phyloP scores from a whole-genome alignment of 53 echinoderm and acorn worm species.

The Arbacia lixula region DNA sequence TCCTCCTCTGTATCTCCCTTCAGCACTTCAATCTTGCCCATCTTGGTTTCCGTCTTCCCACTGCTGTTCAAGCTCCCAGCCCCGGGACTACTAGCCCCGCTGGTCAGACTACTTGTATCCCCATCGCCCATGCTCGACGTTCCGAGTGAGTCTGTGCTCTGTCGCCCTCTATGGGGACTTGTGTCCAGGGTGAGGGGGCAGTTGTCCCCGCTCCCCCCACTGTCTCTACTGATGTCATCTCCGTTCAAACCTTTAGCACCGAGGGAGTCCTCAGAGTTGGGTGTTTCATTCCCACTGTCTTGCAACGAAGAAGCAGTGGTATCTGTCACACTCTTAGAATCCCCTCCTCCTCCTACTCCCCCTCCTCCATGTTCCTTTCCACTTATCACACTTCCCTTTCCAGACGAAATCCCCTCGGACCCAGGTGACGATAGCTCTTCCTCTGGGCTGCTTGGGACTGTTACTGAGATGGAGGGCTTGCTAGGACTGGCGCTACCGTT shows the following conservation, averaged over 20 bases:
- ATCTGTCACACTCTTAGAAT: too few relatives aligned
- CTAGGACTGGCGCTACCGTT: too few relatives aligned
- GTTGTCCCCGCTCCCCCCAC: not conserved
- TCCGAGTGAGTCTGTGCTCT: conserved; percentile 27
- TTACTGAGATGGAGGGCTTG: conserved; percentile 25
- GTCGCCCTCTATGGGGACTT: not conserved
- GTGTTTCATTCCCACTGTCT: not conserved
- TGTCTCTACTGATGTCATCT: not conserved
- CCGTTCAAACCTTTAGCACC: not conserved
- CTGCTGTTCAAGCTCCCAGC: conserved; percentile 3
- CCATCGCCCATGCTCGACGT: conserved; percentile 21
- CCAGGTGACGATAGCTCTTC: conserved; percentile 1
- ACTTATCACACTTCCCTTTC: not conserved
- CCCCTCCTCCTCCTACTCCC: not conserved
- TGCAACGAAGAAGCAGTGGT: not conserved
- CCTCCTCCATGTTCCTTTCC: not conserved
- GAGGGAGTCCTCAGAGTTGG: not conserved
- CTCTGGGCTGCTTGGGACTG: conserved; percentile 29
- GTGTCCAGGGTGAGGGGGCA: conserved; percentile 2
- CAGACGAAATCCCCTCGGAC: not conserved
- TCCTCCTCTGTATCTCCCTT: conserved; percentile 69
- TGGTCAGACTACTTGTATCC: conserved; percentile 29
- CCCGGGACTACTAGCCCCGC: conserved; percentile 29
- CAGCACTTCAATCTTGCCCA: conserved; percentile 40
- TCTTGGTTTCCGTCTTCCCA: conserved; percentile 18